Conservation (phyloP, 2,797 vertebrate species). For the Neoniphon sammara region DNA sequence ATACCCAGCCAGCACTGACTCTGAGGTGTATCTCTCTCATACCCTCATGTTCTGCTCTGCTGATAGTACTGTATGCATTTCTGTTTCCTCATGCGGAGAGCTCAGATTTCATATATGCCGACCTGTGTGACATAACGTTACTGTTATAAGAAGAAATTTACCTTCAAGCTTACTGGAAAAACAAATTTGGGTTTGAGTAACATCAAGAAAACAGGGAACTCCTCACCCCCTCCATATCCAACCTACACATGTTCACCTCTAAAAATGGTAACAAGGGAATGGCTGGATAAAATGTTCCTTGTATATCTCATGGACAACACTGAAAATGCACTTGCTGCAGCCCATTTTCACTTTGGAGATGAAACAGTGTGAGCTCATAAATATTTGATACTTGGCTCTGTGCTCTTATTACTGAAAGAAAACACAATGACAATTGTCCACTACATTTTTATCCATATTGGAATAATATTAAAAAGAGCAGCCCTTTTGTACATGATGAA, state of each 20-base stretch:
- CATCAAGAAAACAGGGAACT: slow-evolving; percentile 21
- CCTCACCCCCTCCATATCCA: background rate
- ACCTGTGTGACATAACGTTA: slow-evolving; percentile 28
- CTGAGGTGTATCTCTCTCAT: slow-evolving; percentile 37
- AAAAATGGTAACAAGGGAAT: slow-evolving; percentile 20
- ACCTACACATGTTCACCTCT: background rate
- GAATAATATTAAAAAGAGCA: no score
- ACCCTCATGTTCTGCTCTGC: slow-evolving; percentile 76
- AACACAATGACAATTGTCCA: no score
- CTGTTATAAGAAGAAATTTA: slow-evolving; percentile 26
- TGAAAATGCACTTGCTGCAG: no score
- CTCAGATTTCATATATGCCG: slow-evolving; percentile 54
- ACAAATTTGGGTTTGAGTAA: slow-evolving; percentile 38
- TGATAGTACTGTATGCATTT: slow-evolving; percentile 58
- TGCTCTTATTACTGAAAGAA: no score
- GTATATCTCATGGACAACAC: no score
- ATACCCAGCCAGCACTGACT: slow-evolving; percentile 42
- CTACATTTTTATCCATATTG: no score
- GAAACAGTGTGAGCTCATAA: no score
- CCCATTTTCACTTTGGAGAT: no score
- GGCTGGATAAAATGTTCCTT: background rate
- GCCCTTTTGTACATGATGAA: no score
- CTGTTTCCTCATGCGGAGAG: slow-evolving; percentile 47
- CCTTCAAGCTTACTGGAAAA: slow-evolving; percentile 57
- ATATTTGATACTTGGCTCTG: no score